phyloP scores from a whole-genome alignment of 2,888 invertebrate species.

The Sinelater perroti region DNA sequence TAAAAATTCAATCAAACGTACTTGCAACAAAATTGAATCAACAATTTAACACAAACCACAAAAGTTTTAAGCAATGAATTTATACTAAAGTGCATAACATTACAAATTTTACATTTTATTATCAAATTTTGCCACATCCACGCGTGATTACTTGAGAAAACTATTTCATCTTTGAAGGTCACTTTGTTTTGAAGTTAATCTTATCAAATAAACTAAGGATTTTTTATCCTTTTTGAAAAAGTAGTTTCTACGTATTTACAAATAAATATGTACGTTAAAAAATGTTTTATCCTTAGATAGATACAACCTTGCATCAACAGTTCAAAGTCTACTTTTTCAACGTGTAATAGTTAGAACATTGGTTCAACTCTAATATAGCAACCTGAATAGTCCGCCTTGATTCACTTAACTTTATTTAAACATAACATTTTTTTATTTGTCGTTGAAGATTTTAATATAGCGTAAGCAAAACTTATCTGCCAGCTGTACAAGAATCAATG shows the following conservation, averaged over 20 bases:
- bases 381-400: too few relatives aligned
- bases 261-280: too few relatives aligned
- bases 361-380: too few relatives aligned
- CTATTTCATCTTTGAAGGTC: constrained; percentile 31
- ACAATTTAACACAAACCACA: background rate
- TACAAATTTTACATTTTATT: background rate
- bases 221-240: background rate
- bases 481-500: too few relatives aligned
- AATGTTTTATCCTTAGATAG: too few relatives aligned
- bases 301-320: too few relatives aligned
- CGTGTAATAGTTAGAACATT: too few relatives aligned
- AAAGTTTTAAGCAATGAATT: background rate
- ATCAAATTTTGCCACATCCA: constrained; percentile 15
- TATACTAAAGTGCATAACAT: background rate
- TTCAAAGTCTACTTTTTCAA: too few relatives aligned
- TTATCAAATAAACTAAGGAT: background rate
- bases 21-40: background rate
- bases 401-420: too few relatives aligned
- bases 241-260: background rate
- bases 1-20: background rate
- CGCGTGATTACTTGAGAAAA: constrained; percentile 21
- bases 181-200: constrained; percentile 31
- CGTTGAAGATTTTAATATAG: too few relatives aligned
- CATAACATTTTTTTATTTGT: too few relatives aligned
- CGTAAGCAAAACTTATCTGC: too few relatives aligned